phyloP scores from a whole-genome alignment of 2,888 invertebrate genomes.

The Pyrgus malvae region DNA sequence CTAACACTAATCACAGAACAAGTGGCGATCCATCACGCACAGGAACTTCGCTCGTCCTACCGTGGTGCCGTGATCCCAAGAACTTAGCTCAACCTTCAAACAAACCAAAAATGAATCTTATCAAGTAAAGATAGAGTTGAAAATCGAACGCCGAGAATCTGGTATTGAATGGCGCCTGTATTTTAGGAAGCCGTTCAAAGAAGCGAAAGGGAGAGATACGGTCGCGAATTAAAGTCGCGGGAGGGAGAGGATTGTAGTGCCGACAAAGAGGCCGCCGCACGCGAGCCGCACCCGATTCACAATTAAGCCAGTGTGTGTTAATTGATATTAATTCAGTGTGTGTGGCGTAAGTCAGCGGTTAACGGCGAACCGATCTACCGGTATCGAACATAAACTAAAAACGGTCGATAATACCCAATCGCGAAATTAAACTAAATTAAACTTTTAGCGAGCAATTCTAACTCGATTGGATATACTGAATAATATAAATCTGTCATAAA shows the following conservation, averaged over 20 bases:
- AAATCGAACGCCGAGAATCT: conserved; percentile 45
- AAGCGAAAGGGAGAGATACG: conserved; percentile 57
- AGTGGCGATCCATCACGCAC: conserved; percentile 60
- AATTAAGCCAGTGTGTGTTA: conserved; percentile 81
- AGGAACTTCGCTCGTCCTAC: conserved; percentile 75
- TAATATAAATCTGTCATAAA: conserved; percentile 16
- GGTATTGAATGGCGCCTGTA: conserved; percentile 64
- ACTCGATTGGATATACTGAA: background rate
- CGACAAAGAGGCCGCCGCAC: conserved; percentile 79
- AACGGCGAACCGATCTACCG: conserved; percentile 14
- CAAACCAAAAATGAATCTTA: conserved; percentile 47
- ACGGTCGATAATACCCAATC: background rate
- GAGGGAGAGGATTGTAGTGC: conserved; percentile 52
- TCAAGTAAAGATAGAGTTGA: conserved; percentile 47
- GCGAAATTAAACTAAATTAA: conserved; percentile 5
- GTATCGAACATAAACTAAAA: conserved; percentile 6
- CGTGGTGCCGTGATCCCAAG: conserved; percentile 70
- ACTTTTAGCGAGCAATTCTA: background rate
- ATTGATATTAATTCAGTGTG: conserved; percentile 78
- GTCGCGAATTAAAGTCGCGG: conserved; percentile 63
- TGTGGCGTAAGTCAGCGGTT: conserved; percentile 56
- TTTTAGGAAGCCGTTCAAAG: conserved; percentile 78
- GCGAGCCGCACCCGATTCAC: conserved; percentile 76
- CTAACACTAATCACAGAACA: conserved; percentile 25
- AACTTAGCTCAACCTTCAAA: conserved; percentile 40